These are phyloP conservation scores for Alloscopus bannaensis DNA, from an alignment of 2,888 invertebrate genomes.

Conservation along the genomic window DNA sequence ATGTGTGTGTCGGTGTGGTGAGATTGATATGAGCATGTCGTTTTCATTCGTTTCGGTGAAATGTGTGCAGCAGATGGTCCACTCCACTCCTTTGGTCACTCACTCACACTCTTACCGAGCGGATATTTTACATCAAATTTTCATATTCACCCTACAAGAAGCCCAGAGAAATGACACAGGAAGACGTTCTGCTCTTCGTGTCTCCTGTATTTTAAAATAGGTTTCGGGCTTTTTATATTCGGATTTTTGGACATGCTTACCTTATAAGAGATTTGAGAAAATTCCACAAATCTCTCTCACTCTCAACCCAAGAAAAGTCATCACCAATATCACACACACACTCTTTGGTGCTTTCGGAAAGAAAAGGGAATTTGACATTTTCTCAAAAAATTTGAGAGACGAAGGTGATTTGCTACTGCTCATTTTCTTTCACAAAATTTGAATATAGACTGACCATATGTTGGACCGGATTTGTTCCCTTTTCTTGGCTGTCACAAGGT, in stretches of 20 bases:
- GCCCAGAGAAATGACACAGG: neutral
- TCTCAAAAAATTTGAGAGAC: too few relatives aligned
- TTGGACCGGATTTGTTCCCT: neutral
- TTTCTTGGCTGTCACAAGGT: conserved; percentile 64
- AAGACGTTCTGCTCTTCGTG: too few relatives aligned
- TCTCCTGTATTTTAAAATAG: conserved; percentile 19
- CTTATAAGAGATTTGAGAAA: neutral
- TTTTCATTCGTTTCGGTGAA: conserved; percentile 31
- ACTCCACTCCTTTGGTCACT: conserved; percentile 55
- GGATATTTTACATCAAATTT: conserved; percentile 69
- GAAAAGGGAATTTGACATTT: conserved; percentile 1
- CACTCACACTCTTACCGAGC: too few relatives aligned
- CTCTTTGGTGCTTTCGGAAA: neutral
- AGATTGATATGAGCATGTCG: conserved; percentile 53
- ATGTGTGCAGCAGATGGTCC: conserved; percentile 55
- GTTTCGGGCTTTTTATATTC: neutral
- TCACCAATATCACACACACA: conserved; percentile 24
- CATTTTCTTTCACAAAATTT: conserved; percentile 41
- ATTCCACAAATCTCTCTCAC: conserved; percentile 57
- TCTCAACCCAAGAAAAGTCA: conserved; percentile 52
- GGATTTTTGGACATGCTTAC: too few relatives aligned
- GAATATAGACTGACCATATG: conserved; percentile 61
- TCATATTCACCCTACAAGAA: conserved; percentile 67
- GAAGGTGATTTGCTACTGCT: conserved; percentile 64
- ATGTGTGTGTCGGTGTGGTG: neutral